Evolutionary conservation across 2,113 vertebrate genomes (phyloP).

Genomic region (Scartelaos histophorus): DNA sequence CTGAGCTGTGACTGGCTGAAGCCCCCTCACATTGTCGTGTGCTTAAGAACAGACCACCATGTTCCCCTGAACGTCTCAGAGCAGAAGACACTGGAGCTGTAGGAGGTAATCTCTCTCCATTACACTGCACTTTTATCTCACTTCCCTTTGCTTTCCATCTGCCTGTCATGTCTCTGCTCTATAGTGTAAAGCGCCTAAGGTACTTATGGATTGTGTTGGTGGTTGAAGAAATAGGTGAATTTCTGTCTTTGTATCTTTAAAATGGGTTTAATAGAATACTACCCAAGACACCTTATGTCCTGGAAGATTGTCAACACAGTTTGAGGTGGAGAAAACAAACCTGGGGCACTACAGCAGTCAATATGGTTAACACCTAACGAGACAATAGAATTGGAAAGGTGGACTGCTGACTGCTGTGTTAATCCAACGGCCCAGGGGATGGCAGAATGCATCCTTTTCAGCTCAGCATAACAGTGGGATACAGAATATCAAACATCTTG

Average conservation of each 20-base stretch:
- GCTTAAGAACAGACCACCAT: conserved; percentile 55
- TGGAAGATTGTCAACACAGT: conserved; percentile 21
- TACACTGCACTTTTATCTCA: conserved; percentile 63
- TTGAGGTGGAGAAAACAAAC: conserved; percentile 9
- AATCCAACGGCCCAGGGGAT: neutral
- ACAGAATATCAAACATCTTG: conserved; percentile 40
- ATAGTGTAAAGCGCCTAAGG: conserved; percentile 59
- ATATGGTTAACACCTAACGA: neutral
- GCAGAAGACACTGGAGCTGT: conserved; percentile 65
- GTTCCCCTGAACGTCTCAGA: conserved; percentile 45
- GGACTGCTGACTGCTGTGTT: neutral
- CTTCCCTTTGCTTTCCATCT: conserved; percentile 58
- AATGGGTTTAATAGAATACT: conserved; percentile 60
- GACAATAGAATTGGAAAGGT: conserved; percentile 3
- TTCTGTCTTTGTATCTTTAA: conserved; percentile 58
- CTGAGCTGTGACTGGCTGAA: conserved; percentile 66
- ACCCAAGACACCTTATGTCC: conserved; percentile 31
- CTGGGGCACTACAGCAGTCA: conserved; percentile 10
- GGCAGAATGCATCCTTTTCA: conserved; percentile 17
- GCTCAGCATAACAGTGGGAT: conserved; percentile 36
- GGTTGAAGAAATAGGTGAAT: conserved; percentile 51
- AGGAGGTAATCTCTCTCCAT: conserved; percentile 67
- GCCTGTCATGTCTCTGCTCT: conserved; percentile 47
- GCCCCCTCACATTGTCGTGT: conserved; percentile 62
- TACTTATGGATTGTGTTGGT: conserved; percentile 62